Percentiles rank a stretch among this genome's conserved stretches.
Conservation (phyloP, 2,888 invertebrate genomes). For the Leptopterna dolabrata region DNA sequence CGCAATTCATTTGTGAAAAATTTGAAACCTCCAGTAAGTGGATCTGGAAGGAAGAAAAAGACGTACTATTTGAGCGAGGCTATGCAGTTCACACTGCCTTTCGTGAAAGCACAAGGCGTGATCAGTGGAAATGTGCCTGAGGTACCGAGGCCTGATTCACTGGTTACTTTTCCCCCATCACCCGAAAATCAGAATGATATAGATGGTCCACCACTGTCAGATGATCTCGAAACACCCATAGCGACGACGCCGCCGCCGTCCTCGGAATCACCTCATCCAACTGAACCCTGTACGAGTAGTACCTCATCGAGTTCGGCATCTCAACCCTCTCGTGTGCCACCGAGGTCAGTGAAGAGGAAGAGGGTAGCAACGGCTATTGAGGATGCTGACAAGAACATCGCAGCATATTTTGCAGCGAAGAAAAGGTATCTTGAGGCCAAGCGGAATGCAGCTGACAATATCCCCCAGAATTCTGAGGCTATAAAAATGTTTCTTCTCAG, state of each 20-base stretch:
- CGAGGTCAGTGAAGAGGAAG: conserved; percentile 1
- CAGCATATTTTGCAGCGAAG: background rate
- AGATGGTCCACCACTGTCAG: background rate
- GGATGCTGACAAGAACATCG: background rate
- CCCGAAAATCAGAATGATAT: background rate
- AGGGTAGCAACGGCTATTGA: background rate
- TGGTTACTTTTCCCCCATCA: background rate
- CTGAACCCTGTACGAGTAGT: background rate
- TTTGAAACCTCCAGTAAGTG: conserved; percentile 1
- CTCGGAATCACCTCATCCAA: background rate
- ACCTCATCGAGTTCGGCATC: background rate
- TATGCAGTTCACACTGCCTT: conserved; percentile 24
- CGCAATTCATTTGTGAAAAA: too few relatives aligned
- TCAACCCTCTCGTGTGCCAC: background rate
- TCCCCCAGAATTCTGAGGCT: background rate
- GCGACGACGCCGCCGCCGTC: background rate
- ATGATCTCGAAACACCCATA: background rate
- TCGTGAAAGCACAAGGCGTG: background rate
- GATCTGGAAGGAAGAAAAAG: conserved; percentile 16
- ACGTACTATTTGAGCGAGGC: background rate
- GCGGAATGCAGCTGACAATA: background rate
- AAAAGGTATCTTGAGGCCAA: background rate
- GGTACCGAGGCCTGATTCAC: background rate
- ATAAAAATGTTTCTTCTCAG: background rate
- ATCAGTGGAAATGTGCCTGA: background rate